Evolutionary conservation across 2,113 vertebrate species (phyloP), one percentile per base, ranked within the genome.

Genomic region (Megaceryle maxima): DNA sequence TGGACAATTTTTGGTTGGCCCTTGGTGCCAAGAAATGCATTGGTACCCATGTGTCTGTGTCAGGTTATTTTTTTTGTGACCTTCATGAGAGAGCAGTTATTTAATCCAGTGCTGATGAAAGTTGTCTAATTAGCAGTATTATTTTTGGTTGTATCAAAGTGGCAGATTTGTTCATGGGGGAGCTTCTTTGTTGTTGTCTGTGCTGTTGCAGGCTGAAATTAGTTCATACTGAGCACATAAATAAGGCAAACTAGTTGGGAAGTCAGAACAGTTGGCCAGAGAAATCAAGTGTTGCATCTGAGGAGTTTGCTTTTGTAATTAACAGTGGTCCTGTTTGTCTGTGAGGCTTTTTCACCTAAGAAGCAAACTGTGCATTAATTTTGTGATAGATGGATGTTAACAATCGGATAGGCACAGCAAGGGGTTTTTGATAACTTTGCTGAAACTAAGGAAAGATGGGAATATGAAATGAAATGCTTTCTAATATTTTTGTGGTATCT

Each of bases 391-490:
- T 35, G 10, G 50, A 33, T 60, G 25, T n/a, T 68, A 55, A 55
- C 72, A 19, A 20, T 51, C 11, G 9, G 14, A 14, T 16, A 67
- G 20, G 44, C 28, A 70, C 0, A 0, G 12, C 11, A 69, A 10
- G 31, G 25, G 16, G 35, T 26, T 85, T 35, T 37, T 53, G 2
- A 5, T 44, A 18, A 17, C 90, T 79, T 70, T n/a, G 4, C 15
- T 82, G 17, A 35, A n/a, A 44, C 12, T 56, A 41, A 83, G 43
- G 37, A 68, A 66, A 62, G 46, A 53, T 4, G 7, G 29, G 26
- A 85, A 41, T 48, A 55, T 0, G 0, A 83, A 76, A 50, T 57
- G 16, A 75, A 88, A 16, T 16, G 17, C 17, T 62, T 83, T 29
- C 10, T 33, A 20, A 3, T 67, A 35, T 26, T 67, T 13, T 16